Evolutionary conservation across 2,797 vertebrate species (phyloP), one percentile per base, ranked within the genome.

Genomic region (Sylvilagus floridanus): DNA sequence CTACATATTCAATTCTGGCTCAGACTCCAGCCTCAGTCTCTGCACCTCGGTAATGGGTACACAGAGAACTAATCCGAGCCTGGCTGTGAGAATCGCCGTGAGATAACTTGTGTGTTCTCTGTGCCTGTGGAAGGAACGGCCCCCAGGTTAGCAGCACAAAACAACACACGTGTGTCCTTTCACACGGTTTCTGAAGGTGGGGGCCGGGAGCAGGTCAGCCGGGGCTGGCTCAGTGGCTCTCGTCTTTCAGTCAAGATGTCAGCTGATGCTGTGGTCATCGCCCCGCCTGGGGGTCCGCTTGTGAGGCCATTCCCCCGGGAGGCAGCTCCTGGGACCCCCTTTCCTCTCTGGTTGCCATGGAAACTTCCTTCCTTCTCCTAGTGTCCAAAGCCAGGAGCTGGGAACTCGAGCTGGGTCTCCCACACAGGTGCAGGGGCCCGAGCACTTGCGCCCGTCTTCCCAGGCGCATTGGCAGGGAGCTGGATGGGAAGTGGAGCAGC

Each of bases 261-360:
- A 35, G 35, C 35, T 35, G 35, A 35, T 35, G 35, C 35, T 35
- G 35, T 35, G 35, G 35, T 35, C 35, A 35, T 35, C 4, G 35
- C 8, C 42, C 78, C 0, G 2, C 16, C 78, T 62, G 47, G 11
- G 47, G 14, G 54, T 57, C 54, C 6, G 17, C 37, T 2, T 22
- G 52, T 32, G 69, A n/a, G 1, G 14, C 17, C 3, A 2, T 3
- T 14, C 24, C 2, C 8, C 16, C 26, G 2, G 0, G 2, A 1
- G 2, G 19, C 17, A 24, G 0, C 4, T 47, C 76, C 32, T 3
- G 75, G 32, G 16, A 62, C 65, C 50, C 42, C 3, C 0, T 75
- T 32, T 47, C 69, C 35, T 76, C 21, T 1, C 16, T n/a, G 73
- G 35, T 30, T 30, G 26, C 0, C 3, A 4, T 32, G 66, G 65